Percentiles rank a stretch among this genome's conserved stretches.
phyloP scores from a whole-genome alignment of 2,888 invertebrate genomes.

The Melipona bicolor region DNA sequence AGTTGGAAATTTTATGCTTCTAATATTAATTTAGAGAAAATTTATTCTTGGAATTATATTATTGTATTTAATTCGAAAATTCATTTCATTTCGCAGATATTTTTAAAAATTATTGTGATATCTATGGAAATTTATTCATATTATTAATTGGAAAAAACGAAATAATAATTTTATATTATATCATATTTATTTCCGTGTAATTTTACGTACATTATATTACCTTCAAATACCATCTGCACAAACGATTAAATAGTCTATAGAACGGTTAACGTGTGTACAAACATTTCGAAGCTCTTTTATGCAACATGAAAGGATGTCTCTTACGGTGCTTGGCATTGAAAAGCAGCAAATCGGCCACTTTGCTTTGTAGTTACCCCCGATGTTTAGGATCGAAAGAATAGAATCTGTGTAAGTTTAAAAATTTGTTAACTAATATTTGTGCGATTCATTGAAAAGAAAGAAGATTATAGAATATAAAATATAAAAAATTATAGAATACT shows the following conservation, averaged over 20 bases:
- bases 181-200: background rate
- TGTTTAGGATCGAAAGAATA: conserved; percentile 20
- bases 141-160: background rate
- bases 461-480: background rate
- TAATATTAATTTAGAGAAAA: conserved; percentile 11
- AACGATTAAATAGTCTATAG: conserved; percentile 69
- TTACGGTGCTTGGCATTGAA: conserved; percentile 76
- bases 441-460: background rate
- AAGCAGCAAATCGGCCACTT: conserved; percentile 52
- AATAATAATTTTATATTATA: background rate
- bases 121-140: background rate
- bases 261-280: conserved; percentile 68
- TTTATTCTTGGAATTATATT: background rate
- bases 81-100: background rate
- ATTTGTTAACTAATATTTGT: conserved; percentile 7
- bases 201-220: background rate
- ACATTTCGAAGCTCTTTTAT: conserved; percentile 76
- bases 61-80: background rate
- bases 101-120: background rate
- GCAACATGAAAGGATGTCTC: conserved; percentile 68
- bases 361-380: conserved; percentile 64
- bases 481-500: background rate
- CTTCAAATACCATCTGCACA: conserved; percentile 73
- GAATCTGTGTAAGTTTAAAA: background rate
- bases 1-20: background rate